phyloP scores from a whole-genome alignment of 2,888 invertebrate genomes.

The Cephus pygmeus region DNA sequence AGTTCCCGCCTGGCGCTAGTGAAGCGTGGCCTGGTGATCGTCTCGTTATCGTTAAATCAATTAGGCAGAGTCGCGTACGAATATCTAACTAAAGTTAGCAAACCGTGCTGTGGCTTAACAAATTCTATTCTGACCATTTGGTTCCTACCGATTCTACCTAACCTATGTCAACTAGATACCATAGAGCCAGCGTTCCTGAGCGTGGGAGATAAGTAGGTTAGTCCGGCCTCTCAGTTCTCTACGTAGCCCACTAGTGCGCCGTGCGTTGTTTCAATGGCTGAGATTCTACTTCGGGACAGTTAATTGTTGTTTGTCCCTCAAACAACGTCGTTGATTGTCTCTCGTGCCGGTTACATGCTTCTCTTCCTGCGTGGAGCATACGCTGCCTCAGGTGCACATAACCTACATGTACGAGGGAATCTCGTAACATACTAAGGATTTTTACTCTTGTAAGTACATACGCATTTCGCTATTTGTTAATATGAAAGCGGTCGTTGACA shows the following conservation, averaged over 20 bases:
- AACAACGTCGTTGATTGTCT: constrained; percentile 37
- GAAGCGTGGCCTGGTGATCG: neutral
- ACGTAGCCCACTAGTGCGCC: too few relatives aligned
- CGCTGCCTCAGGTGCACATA: neutral
- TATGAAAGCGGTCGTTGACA: neutral
- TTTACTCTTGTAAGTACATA: neutral
- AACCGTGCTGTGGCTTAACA: neutral
- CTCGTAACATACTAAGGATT: neutral
- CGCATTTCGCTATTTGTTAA: neutral
- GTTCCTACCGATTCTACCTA: neutral
- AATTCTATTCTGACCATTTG: neutral
- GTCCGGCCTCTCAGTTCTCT: neutral
- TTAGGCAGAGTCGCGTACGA: neutral
- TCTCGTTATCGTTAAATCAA: neutral
- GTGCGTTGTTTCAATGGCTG: neutral
- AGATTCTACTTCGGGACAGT: constrained; percentile 21
- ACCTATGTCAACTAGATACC: neutral
- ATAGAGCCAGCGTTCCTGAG: neutral
- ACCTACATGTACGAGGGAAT: neutral
- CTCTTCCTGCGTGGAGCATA: neutral
- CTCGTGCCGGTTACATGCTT: constrained; percentile 22
- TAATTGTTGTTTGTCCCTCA: constrained; percentile 35
- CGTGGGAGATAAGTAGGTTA: neutral
- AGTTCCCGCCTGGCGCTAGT: neutral
- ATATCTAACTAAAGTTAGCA: neutral